Percentiles rank a stretch among this genome's conserved stretches.
phyloP scores from a whole-genome alignment of 2,797 vertebrate species.

The Myripristis jacobus region DNA sequence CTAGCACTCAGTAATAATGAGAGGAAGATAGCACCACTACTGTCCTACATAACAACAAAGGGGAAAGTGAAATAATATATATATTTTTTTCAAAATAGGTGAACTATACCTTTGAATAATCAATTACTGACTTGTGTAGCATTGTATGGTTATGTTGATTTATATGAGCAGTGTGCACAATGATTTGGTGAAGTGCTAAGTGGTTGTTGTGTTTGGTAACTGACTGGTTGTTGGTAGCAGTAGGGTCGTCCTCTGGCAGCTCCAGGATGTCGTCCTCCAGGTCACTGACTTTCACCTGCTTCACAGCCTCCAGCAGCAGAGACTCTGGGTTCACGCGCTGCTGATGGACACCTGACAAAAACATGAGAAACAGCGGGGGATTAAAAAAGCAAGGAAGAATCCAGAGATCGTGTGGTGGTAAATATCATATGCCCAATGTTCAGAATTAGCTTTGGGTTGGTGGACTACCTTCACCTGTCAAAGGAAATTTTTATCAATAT shows the following conservation, averaged over 20 bases:
- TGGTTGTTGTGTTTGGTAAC: conserved; percentile 28
- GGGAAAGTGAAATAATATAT: no score
- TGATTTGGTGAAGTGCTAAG: not conserved
- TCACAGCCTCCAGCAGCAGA: conserved; percentile 93
- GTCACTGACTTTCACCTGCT: conserved; percentile 96
- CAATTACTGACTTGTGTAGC: not conserved
- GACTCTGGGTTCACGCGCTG: conserved; percentile 88
- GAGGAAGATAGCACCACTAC: no score
- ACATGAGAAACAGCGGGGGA: conserved; percentile 4
- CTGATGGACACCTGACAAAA: conserved; percentile 87
- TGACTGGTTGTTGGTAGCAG: conserved; percentile 82
- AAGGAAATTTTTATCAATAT: no score
- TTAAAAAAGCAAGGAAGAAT: conserved; percentile 5
- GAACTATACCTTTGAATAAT: not conserved
- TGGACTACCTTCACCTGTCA: no score
- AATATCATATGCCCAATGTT: no score
- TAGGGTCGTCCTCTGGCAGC: conserved; percentile 90
- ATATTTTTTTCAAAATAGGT: no score
- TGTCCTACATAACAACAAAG: no score
- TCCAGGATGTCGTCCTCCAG: conserved; percentile 95
- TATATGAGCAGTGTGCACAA: no score
- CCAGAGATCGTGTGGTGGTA: no score
- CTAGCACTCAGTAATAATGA: no score
- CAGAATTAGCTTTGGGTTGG: no score
- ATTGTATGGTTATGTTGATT: no score